Evolutionary conservation across 1,140 invertebrate genomes (phyloP).

Genomic region (Belonocnema kinseyi): DNA sequence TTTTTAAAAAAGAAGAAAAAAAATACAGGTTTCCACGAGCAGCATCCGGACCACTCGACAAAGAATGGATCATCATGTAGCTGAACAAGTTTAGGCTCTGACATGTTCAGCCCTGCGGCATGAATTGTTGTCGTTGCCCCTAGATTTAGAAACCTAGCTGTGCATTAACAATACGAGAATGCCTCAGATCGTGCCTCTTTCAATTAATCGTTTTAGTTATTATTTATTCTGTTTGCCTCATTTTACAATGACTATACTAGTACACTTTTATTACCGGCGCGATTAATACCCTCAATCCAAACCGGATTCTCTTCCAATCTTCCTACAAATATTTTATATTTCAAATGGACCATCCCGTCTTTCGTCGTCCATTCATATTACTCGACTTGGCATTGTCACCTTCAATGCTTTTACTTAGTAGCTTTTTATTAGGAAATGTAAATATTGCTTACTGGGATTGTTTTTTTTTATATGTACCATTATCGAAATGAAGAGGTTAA

Average conservation of each 20-base stretch:
- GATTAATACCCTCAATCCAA: constrained; percentile 9
- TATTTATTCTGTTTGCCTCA: constrained; percentile 43
- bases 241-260: constrained; percentile 36
- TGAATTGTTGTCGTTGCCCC: constrained; percentile 75
- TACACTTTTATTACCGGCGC: constrained; percentile 9
- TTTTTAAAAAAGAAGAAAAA: constrained; percentile 49
- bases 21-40: constrained; percentile 51
- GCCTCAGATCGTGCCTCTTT: constrained; percentile 70
- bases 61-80: constrained; percentile 53
- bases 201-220: constrained; percentile 48
- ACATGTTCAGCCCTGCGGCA: constrained; percentile 70
- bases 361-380: too few species aligned
- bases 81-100: constrained; percentile 41
- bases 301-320: not conserved
- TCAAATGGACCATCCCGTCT: not conserved
- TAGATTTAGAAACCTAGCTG: constrained; percentile 74
- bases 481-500: too few species aligned
- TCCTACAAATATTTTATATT: not conserved
- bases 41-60: constrained; percentile 36
- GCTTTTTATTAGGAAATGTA: too few species aligned
- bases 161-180: constrained; percentile 75
- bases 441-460: too few species aligned
- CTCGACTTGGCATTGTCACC: too few species aligned
- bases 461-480: too few species aligned
- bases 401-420: too few species aligned